Evolutionary conservation across 2,797 vertebrate genomes (phyloP).

Genomic region (Anguilla obscura): DNA sequence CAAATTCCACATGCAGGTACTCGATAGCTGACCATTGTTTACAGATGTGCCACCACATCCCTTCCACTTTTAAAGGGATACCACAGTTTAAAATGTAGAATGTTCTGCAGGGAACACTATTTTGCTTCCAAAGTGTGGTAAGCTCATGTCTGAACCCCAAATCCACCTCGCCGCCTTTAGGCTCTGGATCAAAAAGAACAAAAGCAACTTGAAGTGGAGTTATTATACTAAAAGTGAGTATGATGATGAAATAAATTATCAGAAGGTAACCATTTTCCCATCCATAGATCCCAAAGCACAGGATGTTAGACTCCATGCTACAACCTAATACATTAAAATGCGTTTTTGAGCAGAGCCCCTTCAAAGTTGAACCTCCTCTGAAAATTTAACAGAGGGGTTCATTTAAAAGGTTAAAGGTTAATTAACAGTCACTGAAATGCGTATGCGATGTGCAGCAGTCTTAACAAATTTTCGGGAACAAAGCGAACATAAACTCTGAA

Average conservation of each 20-base stretch:
- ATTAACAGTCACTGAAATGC: too few species aligned
- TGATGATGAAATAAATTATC: neutral
- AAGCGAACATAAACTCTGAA: too few species aligned
- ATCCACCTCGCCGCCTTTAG: neutral
- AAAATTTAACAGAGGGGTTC: too few species aligned
- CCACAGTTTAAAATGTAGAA: neutral
- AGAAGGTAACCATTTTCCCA: neutral
- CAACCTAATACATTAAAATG: neutral
- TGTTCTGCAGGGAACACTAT: neutral
- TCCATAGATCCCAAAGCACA: neutral
- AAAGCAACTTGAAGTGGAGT: neutral
- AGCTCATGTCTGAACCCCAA: neutral
- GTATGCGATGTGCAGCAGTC: too few species aligned
- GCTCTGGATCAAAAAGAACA: neutral
- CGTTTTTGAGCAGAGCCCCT: neutral
- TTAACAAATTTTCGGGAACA: too few species aligned
- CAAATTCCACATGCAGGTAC: conserved; percentile 9
- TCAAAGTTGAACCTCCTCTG: neutral
- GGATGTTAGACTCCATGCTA: neutral
- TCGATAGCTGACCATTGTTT: conserved; percentile 8
- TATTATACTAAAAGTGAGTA: neutral
- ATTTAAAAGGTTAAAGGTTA: too few species aligned
- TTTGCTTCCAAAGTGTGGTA: neutral
- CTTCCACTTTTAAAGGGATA: neutral
- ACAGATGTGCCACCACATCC: neutral